These are phyloP conservation scores for Synergus laeviventris DNA, from an alignment of 2,888 invertebrate species.

Conservation along the genomic window DNA sequence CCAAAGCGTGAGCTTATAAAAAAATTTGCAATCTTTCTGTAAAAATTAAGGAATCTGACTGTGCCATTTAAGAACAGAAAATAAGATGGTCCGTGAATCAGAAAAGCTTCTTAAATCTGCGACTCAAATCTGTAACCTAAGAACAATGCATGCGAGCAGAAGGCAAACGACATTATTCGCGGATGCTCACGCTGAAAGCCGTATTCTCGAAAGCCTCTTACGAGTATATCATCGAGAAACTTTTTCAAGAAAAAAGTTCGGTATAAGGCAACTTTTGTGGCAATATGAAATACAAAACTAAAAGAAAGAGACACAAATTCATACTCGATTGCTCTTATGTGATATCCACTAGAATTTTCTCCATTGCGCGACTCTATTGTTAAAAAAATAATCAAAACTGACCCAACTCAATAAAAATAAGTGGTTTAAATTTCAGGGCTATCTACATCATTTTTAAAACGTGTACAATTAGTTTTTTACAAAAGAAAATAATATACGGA, in stretches of 20 bases:
- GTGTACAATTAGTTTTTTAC: neutral
- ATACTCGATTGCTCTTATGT: slow-evolving; percentile 3
- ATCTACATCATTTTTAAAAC: neutral
- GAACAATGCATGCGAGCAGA: slow-evolving; percentile 24
- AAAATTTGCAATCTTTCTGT: too few relatives aligned
- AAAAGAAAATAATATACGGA: too few relatives aligned
- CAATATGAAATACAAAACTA: neutral
- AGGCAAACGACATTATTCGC: slow-evolving; percentile 22
- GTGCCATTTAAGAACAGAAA: neutral
- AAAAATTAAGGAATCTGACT: neutral
- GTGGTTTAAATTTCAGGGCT: too few relatives aligned
- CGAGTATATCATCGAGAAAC: slow-evolving; percentile 30
- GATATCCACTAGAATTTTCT: neutral
- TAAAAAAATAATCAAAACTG: neutral
- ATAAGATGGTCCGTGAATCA: neutral
- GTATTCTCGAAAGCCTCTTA: slow-evolving; percentile 27
- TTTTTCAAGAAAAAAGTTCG: slow-evolving; percentile 22
- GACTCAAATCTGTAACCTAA: neutral
- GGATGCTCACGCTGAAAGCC: neutral
- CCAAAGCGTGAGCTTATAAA: too few relatives aligned
- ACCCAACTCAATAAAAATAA: neutral
- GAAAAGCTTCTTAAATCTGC: slow-evolving; percentile 4
- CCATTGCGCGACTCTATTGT: neutral
- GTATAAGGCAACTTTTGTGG: neutral
- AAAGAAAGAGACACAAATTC: neutral